Evolutionary conservation across 2,797 vertebrate genomes (phyloP).

Genomic region (Myioborus melanocephalus): DNA sequence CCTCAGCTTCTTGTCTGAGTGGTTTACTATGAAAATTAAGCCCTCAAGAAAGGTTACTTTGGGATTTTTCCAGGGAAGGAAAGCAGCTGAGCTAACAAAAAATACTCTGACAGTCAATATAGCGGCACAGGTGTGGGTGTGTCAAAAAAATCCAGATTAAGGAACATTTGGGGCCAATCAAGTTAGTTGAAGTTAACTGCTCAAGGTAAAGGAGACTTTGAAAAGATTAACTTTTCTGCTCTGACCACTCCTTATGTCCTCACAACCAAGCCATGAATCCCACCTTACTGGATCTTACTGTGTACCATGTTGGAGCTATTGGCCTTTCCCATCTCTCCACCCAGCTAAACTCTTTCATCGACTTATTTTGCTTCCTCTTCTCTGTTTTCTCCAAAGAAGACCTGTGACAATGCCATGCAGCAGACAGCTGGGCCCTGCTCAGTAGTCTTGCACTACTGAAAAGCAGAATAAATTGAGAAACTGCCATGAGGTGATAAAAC

Average conservation of each 20-base stretch:
- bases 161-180: background rate
- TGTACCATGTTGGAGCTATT: accelerated
- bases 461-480: background rate
- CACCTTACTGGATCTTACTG: background rate
- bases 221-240: background rate
- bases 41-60: background rate
- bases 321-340: background rate
- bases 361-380: background rate
- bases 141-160: background rate
- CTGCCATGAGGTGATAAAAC: background rate
- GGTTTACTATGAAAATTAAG: background rate
- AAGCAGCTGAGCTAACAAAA: background rate
- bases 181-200: background rate
- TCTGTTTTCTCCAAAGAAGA: background rate
- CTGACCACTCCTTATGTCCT: background rate
- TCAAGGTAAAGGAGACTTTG: background rate
- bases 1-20: background rate
- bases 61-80: background rate
- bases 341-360: background rate
- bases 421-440: background rate
- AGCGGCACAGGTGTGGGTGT: background rate
- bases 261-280: background rate
- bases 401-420: background rate
- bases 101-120: background rate
- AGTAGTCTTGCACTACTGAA: background rate